Percentiles rank a stretch among this genome's conserved stretches.
Evolutionary conservation across 2,113 vertebrate genomes (phyloP).

Genomic region (Rhabdornis inornatus): DNA sequence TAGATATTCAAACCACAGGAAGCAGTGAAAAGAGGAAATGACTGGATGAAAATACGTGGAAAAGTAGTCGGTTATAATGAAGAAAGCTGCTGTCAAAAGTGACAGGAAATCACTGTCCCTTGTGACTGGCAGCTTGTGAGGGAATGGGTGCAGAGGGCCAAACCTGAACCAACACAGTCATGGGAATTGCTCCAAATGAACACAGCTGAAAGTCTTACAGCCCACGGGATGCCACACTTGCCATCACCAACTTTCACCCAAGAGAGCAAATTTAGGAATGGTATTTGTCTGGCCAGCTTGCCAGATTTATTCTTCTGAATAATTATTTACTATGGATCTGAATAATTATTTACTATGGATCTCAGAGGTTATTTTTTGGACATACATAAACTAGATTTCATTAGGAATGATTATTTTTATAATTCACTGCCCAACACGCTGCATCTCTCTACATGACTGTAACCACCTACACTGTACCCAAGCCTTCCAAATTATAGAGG

Average conservation of each 20-base stretch:
- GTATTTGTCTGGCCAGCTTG: not conserved
- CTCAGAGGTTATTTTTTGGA: not conserved
- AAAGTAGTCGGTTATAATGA: not conserved
- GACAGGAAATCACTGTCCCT: not conserved
- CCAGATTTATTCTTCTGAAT: too few relatives aligned
- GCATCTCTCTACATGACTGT: not conserved
- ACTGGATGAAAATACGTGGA: not conserved
- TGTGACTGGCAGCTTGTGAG: not conserved
- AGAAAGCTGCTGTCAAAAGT: slow-evolving; percentile 16
- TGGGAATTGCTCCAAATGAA: not conserved
- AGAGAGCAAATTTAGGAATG: not conserved
- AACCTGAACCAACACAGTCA: not conserved
- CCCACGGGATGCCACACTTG: not conserved
- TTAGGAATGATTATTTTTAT: not conserved
- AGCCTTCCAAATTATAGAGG: not conserved
- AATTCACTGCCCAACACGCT: not conserved
- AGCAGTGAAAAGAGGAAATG: not conserved
- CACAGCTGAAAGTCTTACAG: not conserved
- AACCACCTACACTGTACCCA: not conserved
- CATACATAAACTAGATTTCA: not conserved
- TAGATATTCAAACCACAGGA: not conserved
- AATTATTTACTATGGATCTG: not conserved
- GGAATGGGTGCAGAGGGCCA: not conserved
- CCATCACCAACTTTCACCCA: not conserved
- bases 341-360: not conserved